Base-by-base conservation (phyloP, 2,113 vertebrate genomes). In the Labeo catla region DNA sequence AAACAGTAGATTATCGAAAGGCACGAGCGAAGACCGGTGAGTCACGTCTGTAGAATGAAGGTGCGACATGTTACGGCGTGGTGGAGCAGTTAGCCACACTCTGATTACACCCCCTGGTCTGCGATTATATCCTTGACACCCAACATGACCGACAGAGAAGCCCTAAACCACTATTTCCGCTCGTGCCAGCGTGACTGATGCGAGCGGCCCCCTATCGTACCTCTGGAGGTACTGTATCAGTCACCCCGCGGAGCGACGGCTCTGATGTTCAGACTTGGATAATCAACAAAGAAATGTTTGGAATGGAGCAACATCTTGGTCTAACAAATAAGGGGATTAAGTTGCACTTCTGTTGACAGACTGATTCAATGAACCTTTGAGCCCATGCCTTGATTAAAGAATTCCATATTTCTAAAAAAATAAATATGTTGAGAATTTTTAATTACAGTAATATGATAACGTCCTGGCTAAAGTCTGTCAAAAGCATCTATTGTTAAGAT, bases 31-130 rank as follows among this genome's bases (percentile, higher is more conserved):
- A 54, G n/a, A 49, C 16, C 54, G 3, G 49, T 83, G 84, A 86
- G 61, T 89, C 76, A 87, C 8, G 2, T n/a, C 65, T 45, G n/a
- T 76, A 85, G 87, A 89, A 91, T 84, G 87, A 80, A 76, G 65
- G 45, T 86, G 81, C 65, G 28, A 65, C 80, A 72, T 86, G 70
- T 82, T 13, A 34, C 47, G 23, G 87, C 83, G 63, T 1, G 43
- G 80, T 36, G 34, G 43, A 59, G 19, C 6, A 3, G 65, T 81
- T 83, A 43, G 57, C 39, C 13, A 63, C 36, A 23, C 72, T 57
- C 59, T 85, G 84, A 87, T 88, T 87, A 84, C 43, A 76, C 76
- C 19, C 12, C 15, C 11, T 12, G 2, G 10, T 47, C 74, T 52
- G 45, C 86, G 84, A 86, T 89, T 78, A 83, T 52, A 66, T 59